These are phyloP conservation scores for Toxotes chatareus DNA, from an alignment of 2,113 vertebrate genomes.

Conservation along the genomic window DNA sequence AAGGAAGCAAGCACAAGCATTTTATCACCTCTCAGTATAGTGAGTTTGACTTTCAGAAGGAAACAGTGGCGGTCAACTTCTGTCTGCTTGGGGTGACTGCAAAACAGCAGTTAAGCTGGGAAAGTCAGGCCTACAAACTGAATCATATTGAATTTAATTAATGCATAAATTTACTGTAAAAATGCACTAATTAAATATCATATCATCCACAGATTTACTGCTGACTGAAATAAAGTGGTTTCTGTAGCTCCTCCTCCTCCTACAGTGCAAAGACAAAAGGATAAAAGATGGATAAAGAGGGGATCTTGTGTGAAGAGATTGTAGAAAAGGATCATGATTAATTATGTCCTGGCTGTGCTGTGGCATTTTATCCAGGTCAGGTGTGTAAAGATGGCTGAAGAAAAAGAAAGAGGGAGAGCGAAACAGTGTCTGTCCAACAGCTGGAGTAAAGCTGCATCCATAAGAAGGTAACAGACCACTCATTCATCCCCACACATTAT, in stretches of 20 bases:
- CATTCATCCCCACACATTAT: constrained; percentile 48
- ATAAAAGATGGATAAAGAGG: constrained; percentile 1
- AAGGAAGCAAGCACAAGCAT: no score
- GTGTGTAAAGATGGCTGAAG: constrained; percentile 46
- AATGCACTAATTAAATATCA: neutral
- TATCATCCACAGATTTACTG: neutral
- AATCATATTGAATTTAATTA: neutral
- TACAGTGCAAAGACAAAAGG: constrained; percentile 3
- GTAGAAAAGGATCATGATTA: constrained; percentile 43
- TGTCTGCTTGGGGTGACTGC: no score
- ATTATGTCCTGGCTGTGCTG: constrained; percentile 6
- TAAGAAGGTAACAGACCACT: constrained; percentile 41
- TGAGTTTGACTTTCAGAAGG: neutral
- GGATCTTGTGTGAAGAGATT: constrained; percentile 8
- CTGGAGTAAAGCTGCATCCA: constrained; percentile 56
- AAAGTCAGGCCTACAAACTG: neutral
- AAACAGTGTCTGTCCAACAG: constrained; percentile 64
- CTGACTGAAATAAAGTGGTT: neutral
- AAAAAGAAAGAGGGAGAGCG: constrained; percentile 11
- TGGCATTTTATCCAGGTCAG: constrained; percentile 45
- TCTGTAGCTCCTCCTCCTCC: neutral
- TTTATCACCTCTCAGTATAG: no score
- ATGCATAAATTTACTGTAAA: no score
- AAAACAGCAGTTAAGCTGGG: neutral
- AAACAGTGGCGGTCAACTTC: neutral